A percentile compares a stretch with the other conserved stretches of the same genome.
These are phyloP conservation scores for Laothoe populi DNA, from an alignment of 2,888 invertebrate species.

Conservation along the genomic window DNA sequence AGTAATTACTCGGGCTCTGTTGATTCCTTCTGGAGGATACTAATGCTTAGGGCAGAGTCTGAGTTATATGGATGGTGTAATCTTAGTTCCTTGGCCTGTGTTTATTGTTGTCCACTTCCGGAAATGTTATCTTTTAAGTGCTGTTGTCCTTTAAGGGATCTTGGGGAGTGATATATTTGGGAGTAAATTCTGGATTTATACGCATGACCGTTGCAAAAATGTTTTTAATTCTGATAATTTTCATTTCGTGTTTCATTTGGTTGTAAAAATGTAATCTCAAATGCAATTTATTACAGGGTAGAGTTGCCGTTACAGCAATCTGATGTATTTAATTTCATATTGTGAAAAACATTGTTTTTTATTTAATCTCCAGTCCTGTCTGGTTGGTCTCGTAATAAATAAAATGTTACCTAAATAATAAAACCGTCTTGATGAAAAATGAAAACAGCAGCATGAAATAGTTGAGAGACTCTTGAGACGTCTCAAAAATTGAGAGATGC, in stretches of 20 bases:
- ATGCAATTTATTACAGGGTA: background rate
- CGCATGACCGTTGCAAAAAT: no score
- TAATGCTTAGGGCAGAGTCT: conserved; percentile 47
- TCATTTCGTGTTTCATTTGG: background rate
- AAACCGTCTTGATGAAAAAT: conserved; percentile 6
- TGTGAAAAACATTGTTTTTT: background rate
- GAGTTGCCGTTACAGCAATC: background rate
- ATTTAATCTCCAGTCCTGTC: background rate
- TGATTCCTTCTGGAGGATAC: conserved; percentile 55
- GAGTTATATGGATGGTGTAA: conserved; percentile 46
- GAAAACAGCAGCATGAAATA: background rate
- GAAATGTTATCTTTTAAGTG: conserved; percentile 23
- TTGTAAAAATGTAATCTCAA: background rate
- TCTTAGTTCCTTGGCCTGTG: conserved; percentile 17
- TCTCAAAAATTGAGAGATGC: conserved; percentile 9
- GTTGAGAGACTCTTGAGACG: conserved; percentile 18
- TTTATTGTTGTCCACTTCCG: conserved; percentile 28
- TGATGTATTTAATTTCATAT: background rate
- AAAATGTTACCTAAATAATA: background rate
- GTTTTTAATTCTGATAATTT: background rate
- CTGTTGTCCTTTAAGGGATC: conserved; percentile 16
- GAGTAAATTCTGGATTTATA: background rate
- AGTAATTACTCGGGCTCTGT: conserved; percentile 77
- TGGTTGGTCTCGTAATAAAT: background rate
- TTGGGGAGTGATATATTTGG: conserved; percentile 19